A percentile compares a stretch with the other conserved stretches of the same genome.
Conservation (phyloP, 2,797 vertebrate species). For the Chelidonichthys spinosus region DNA sequence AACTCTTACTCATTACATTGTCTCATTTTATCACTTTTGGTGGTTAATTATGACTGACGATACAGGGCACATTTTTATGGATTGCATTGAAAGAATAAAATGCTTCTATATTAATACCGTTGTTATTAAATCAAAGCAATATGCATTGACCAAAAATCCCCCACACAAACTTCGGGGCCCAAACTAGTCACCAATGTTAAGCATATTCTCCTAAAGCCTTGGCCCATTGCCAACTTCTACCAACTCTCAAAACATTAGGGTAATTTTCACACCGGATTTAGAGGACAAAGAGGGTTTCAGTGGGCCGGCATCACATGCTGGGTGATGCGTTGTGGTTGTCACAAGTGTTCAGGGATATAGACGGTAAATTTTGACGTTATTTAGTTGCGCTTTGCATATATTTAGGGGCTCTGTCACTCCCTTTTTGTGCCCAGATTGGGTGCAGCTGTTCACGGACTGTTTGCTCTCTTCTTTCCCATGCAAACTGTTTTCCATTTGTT, state of each 20-base stretch:
- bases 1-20: conserved; percentile 10
- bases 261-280: conserved; percentile 82
- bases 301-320: conserved; percentile 77
- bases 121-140: conserved; percentile 14
- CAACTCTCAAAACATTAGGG: conserved; percentile 63
- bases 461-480: conserved; percentile 25
- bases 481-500: conserved; percentile 4
- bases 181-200: conserved; percentile 25
- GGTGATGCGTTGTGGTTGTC: conserved; percentile 83
- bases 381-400: conserved; percentile 81
- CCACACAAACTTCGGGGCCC: conserved; percentile 23
- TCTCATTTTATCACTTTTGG: no score
- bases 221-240: conserved; percentile 54
- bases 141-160: conserved; percentile 3
- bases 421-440: conserved; percentile 45
- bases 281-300: conserved; percentile 86
- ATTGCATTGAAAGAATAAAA: not conserved
- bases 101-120: not conserved
- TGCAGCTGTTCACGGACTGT: conserved; percentile 47
- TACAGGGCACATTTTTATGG: not conserved
- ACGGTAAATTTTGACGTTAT: conserved; percentile 73
- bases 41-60: not conserved
- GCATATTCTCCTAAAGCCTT: conserved; percentile 29
- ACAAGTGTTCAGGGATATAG: conserved; percentile 80
- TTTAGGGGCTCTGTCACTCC: conserved; percentile 61